phyloP scores from a whole-genome alignment of 2,797 vertebrate species.

The Intellagama lesueurii region DNA sequence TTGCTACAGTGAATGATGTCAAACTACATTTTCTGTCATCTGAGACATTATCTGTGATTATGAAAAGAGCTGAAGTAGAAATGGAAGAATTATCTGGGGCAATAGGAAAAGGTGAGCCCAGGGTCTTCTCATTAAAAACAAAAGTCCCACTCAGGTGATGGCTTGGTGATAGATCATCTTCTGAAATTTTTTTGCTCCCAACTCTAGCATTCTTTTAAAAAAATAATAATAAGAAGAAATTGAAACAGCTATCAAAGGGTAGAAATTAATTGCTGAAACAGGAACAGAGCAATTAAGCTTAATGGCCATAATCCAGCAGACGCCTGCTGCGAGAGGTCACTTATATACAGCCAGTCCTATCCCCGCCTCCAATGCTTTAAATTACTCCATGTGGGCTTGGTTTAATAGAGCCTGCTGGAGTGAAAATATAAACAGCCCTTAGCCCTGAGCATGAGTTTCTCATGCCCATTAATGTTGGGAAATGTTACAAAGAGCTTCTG shows the following conservation, averaged over 20 bases:
- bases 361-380: background rate
- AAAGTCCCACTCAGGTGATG: background rate
- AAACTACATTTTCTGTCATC: background rate
- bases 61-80: background rate
- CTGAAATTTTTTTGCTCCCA: background rate
- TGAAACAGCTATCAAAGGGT: background rate
- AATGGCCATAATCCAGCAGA: conserved; percentile 2
- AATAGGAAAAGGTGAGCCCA: background rate
- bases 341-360: background rate
- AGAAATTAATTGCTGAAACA: conserved; percentile 22
- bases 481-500: background rate
- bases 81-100: background rate
- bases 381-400: background rate
- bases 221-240: background rate
- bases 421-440: background rate
- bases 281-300: conserved; percentile 2
- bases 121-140: background rate
- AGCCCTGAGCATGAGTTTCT: background rate
- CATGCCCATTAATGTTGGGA: background rate
- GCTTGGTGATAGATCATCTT: background rate
- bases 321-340: background rate
- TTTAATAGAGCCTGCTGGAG: background rate
- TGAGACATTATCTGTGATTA: background rate
- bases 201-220: background rate
- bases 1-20: background rate